Conservation (phyloP, 2,888 invertebrate species). For the Gerris lacustris region DNA sequence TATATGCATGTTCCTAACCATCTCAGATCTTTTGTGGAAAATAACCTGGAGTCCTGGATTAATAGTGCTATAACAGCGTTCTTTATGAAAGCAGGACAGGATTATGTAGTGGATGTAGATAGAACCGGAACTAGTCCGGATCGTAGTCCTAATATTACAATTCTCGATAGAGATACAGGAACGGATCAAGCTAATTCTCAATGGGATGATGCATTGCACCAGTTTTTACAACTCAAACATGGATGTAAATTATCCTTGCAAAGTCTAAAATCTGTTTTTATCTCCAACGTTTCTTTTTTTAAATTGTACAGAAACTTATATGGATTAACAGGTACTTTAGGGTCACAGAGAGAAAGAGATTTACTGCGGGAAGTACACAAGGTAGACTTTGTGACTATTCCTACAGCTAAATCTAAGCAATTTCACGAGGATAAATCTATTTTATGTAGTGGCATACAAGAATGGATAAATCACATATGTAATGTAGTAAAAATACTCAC, state of each 20-base stretch:
- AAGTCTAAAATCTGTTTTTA: slow-evolving; percentile 36
- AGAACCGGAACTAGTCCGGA: slow-evolving; percentile 28
- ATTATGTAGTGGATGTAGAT: slow-evolving; percentile 34
- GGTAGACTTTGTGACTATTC: slow-evolving; percentile 34
- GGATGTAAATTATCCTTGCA: slow-evolving; percentile 33
- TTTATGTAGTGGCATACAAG: neutral
- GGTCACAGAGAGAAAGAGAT: slow-evolving; percentile 33
- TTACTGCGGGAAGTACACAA: slow-evolving; percentile 32
- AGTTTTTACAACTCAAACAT: slow-evolving; percentile 38
- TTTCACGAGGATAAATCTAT: slow-evolving; percentile 28
- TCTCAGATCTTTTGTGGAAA: slow-evolving; percentile 30
- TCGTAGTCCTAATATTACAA: slow-evolving; percentile 29
- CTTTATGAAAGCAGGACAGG: slow-evolving; percentile 31
- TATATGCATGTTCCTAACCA: slow-evolving; percentile 28
- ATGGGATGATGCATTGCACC: slow-evolving; percentile 37
- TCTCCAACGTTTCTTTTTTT: slow-evolving; percentile 36
- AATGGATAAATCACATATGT: neutral
- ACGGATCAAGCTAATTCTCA: slow-evolving; percentile 34
- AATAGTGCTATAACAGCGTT: slow-evolving; percentile 32
- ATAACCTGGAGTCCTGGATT: slow-evolving; percentile 32
- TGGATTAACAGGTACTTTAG: slow-evolving; percentile 38
- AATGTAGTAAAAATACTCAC: neutral
- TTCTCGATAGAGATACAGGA: slow-evolving; percentile 36
- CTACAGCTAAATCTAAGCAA: slow-evolving; percentile 32
- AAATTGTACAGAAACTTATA: slow-evolving; percentile 32